These are phyloP conservation scores for Hipparchia semele DNA, from an alignment of 2,888 invertebrate genomes.

Conservation along the genomic window DNA sequence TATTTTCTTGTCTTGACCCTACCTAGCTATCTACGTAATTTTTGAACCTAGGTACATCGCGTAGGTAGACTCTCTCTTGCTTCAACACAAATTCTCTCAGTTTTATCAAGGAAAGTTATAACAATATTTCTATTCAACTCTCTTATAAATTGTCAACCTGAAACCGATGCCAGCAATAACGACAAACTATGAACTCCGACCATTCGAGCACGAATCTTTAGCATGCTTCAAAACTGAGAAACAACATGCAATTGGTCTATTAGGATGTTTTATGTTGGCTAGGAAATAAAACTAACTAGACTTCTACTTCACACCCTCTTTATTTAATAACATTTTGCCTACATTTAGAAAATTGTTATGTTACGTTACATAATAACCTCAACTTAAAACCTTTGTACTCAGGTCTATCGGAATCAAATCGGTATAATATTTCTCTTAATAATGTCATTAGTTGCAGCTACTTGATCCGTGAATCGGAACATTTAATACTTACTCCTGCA, in stretches of 20 bases:
- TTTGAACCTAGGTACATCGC: too few species aligned
- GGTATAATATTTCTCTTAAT: too few species aligned
- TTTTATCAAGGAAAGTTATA: neutral
- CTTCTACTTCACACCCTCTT: constrained; percentile 15
- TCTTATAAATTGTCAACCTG: constrained; percentile 7
- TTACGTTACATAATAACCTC: neutral
- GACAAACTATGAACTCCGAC: constrained; percentile 17
- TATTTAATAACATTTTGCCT: neutral
- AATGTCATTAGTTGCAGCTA: too few species aligned
- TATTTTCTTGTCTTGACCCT: too few species aligned
- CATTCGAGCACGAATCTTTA: constrained; percentile 14
- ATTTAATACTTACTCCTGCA: too few species aligned
- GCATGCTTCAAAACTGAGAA: constrained; percentile 23
- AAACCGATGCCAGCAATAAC: constrained; percentile 19
- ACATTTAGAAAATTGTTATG: neutral
- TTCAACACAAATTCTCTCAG: too few species aligned
- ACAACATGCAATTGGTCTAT: constrained; percentile 38
- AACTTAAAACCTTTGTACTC: too few species aligned
- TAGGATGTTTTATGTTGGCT: constrained; percentile 33
- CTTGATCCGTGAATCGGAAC: too few species aligned
- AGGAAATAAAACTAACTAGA: constrained; percentile 20
- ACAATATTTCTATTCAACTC: neutral
- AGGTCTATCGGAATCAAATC: too few species aligned
- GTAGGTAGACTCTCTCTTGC: too few species aligned
- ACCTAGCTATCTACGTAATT: too few species aligned